Evolutionary conservation across 2,888 invertebrate species (phyloP), one percentile per base, ranked within the genome.

Genomic region (Baronia brevicornis): DNA sequence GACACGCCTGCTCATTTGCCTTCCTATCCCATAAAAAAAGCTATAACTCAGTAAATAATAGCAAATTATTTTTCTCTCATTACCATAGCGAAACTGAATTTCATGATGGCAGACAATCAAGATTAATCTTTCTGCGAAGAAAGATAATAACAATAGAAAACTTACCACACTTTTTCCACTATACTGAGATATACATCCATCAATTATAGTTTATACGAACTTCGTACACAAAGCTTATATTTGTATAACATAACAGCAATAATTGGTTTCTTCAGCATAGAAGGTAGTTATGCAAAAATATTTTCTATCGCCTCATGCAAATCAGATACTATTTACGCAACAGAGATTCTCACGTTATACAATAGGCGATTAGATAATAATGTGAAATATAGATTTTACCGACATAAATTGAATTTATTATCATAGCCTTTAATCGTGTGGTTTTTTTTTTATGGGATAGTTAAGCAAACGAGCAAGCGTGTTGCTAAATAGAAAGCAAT

Each of bases 381-480:
- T 9, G 33, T 28, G 41, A 38, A 38, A 38, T 28, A 35, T 23
- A 15, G 20, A 29, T 27, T 33, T 15, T 25, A 27, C 13, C 15
- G 7, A 15, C 4, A 8, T n/a, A n/a, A n/a, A n/a, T n/a, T n/a
- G n/a, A n/a, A n/a, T n/a, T n/a, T n/a, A n/a, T n/a, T n/a, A n/a
- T n/a, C n/a, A n/a, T n/a, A n/a, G n/a, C n/a, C n/a, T n/a, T n/a
- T n/a, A n/a, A n/a, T n/a, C n/a, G n/a, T n/a, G n/a, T n/a, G n/a
- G n/a, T n/a, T n/a, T n/a, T n/a, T n/a, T n/a, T n/a, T n/a, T n/a
- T n/a, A n/a, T n/a, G n/a, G n/a, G n/a, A n/a, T n/a, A n/a, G n/a
- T n/a, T n/a, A n/a, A n/a, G n/a, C n/a, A n/a, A n/a, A n/a, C n/a
- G n/a, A n/a, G n/a, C n/a, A n/a, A n/a, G n/a, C n/a, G n/a, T n/a